These are phyloP conservation scores for Hypanus sabinus DNA, from an alignment of 2,113 vertebrate genomes.

Conservation along the genomic window DNA sequence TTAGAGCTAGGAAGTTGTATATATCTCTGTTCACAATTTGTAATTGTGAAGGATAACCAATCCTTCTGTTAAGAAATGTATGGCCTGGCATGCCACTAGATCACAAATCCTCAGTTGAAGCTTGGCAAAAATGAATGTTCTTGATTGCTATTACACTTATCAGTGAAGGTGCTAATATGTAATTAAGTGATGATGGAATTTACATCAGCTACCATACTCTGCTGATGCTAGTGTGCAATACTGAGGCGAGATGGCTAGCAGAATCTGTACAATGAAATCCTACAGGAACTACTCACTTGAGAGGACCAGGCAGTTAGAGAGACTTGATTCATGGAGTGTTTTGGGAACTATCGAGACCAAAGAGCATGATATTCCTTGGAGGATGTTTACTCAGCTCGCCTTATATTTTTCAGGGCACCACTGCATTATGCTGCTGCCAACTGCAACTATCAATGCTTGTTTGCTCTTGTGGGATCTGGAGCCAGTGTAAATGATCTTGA, in stretches of 20 bases:
- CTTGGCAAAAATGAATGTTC: background rate
- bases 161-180: background rate
- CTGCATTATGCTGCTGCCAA: conserved; percentile 97
- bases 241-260: background rate
- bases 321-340: background rate
- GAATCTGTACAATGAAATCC: background rate
- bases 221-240: no score
- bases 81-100: background rate
- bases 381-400: background rate
- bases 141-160: background rate
- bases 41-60: background rate
- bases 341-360: background rate
- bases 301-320: background rate
- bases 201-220: background rate
- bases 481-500: conserved; percentile 95
- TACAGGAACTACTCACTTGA: background rate
- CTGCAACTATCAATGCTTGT: conserved; percentile 98
- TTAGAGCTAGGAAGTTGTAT: background rate
- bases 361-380: background rate
- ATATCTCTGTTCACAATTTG: background rate
- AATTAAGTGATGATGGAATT: background rate
- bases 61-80: background rate
- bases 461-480: conserved; percentile 96
- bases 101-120: background rate
- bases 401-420: conserved; percentile 67